Conservation (phyloP, 2,888 invertebrate genomes). For the Formica aserva region DNA sequence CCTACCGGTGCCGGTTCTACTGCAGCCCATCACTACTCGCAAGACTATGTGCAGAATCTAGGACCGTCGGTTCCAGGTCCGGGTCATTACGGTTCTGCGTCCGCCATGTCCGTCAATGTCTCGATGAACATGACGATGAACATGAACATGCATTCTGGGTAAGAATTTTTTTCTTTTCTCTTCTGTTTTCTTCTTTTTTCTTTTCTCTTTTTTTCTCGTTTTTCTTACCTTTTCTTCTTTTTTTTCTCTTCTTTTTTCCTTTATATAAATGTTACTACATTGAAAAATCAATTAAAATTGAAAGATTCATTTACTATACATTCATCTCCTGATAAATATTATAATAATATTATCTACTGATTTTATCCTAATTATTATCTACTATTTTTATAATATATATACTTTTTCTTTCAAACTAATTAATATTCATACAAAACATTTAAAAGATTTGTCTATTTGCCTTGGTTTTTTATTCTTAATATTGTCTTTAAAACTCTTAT, state of each 20-base stretch:
- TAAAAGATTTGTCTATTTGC: background rate
- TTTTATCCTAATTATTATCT: background rate
- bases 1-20: conserved; percentile 77
- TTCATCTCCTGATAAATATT: background rate
- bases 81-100: conserved; percentile 87
- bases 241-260: background rate
- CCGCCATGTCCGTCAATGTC: conserved; percentile 98
- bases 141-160: conserved; percentile 85
- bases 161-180: conserved; percentile 31
- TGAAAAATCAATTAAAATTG: background rate
- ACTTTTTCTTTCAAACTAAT: background rate
- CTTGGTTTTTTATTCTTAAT: background rate
- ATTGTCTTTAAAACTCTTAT: background rate
- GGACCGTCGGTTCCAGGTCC: conserved; percentile 82
- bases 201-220: background rate
- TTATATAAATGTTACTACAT: background rate
- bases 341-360: no score
- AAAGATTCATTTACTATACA: background rate
- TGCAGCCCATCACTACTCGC: conserved; percentile 78
- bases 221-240: background rate
- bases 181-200: background rate
- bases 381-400: background rate
- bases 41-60: conserved; percentile 82
- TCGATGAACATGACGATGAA: conserved; percentile 99
- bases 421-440: background rate